phyloP scores from a whole-genome alignment of 2,113 vertebrate genomes.

The Chionomys nivalis region DNA sequence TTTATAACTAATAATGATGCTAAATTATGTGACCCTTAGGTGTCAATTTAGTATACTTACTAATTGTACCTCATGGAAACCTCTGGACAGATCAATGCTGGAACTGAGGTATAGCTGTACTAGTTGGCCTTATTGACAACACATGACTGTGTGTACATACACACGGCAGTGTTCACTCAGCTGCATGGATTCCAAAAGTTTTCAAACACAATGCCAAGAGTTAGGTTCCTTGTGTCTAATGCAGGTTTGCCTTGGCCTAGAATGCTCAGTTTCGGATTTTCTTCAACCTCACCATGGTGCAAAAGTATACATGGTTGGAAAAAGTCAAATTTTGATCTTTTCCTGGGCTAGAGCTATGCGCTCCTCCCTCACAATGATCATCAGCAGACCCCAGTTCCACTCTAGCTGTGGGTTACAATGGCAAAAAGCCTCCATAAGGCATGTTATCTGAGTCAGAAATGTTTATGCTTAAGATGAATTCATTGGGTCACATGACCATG shows the following conservation, averaged over 20 bases:
- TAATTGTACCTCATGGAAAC: background rate
- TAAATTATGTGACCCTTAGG: background rate
- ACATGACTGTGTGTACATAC: background rate
- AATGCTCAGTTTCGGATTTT: background rate
- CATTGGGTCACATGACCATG: background rate
- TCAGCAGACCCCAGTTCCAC: background rate
- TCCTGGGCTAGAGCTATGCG: background rate
- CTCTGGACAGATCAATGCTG: background rate
- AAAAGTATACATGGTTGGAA: background rate
- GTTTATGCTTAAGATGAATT: background rate
- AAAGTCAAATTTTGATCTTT: background rate
- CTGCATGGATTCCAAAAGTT: background rate
- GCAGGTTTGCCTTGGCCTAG: background rate
- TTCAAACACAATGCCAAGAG: background rate
- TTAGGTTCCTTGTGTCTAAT: background rate
- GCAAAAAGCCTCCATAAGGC: background rate
- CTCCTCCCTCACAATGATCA: background rate
- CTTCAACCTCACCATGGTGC: background rate
- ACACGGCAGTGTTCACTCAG: constrained; percentile 11
- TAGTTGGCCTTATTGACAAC: background rate
- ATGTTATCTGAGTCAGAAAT: background rate
- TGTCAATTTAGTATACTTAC: background rate
- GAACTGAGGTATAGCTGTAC: background rate
- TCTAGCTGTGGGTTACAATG: background rate
- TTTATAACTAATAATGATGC: background rate